Evolutionary conservation across 2,113 vertebrate genomes (phyloP), one percentile per base, ranked within the genome.

Genomic region (Osmerus eperlanus): DNA sequence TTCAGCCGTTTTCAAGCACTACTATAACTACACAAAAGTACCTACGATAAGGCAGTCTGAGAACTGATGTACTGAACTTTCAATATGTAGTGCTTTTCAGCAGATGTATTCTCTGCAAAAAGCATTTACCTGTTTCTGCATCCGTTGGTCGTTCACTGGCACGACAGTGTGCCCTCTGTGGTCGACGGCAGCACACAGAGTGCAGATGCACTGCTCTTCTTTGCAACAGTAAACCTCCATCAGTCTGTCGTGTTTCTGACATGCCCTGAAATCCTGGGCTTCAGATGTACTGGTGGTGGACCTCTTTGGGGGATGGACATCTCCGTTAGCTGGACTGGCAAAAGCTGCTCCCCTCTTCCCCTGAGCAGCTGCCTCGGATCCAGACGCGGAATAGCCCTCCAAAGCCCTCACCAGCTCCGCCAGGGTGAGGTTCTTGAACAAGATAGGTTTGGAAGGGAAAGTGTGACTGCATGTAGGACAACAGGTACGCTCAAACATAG

Each of bases 321-420:
- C 92, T 93, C 67, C 92, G 91, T 81, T 93, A 79, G 73, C 93
- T 94, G 51, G 93, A 94, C 78, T 93, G 93, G 4, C 91, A 89
- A 19, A 58, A 58, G 0, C 93, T 92, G 74, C 91, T 92, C 81
- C 93, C 92, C 84, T 92, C 93, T 85, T 92, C 91, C 62, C 90
- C 89, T 0, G 93, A 92, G 87, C 93, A 94, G 53, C 92, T 92
- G 75, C 94, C 93, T 0, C 93, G 94, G 4, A 25, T 61, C 86
- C 69, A 4, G 55, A 74, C 16, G 68, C 68, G 28, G 83, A 36
- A 36, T 36, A 63, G 58, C 77, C 75, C 47, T 85, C 84, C 77
- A 89, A 84, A 29, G 88, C 81, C 77, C 90, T 90, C 72, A 93
- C 80, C 68, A 92, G 66, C 47, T 92, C 90, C 65, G 86, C 88